phyloP scores from a whole-genome alignment of 1,140 invertebrate genomes.

The Leptopilina clavipes region DNA sequence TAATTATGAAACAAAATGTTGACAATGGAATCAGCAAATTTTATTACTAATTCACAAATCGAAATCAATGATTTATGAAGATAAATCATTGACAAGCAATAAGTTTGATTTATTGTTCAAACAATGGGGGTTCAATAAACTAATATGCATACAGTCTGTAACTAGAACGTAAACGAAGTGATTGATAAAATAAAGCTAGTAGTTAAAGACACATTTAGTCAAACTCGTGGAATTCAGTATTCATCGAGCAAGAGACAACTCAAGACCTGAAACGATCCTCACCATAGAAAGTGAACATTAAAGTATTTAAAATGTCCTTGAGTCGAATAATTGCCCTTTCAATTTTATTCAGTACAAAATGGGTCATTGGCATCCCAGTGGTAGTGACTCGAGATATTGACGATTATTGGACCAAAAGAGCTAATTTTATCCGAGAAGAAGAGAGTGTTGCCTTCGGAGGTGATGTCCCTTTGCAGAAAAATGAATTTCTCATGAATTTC shows the following conservation, averaged over 20 bases:
- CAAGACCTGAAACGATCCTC: not conserved
- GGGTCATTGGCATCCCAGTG: not conserved
- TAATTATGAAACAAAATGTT: too few species aligned
- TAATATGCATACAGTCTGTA: not conserved
- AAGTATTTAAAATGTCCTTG: constrained; percentile 18
- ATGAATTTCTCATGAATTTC: constrained; percentile 54
- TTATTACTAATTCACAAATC: too few species aligned
- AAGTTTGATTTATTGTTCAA: not conserved
- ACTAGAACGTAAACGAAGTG: not conserved
- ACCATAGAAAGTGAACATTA: constrained; percentile 4
- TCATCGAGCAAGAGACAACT: not conserved
- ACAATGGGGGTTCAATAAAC: not conserved
- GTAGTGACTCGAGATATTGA: not conserved
- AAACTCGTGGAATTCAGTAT: constrained; percentile 18
- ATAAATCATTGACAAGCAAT: too few species aligned
- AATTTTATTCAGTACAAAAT: not conserved
- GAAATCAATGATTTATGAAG: too few species aligned
- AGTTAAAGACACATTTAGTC: not conserved
- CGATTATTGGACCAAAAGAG: constrained; percentile 21
- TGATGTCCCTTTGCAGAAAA: constrained; percentile 42
- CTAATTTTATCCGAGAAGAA: constrained; percentile 73
- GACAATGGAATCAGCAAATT: too few species aligned
- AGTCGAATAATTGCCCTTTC: not conserved
- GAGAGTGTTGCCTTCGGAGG: constrained; percentile 47
- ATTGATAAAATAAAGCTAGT: not conserved